phyloP scores from a whole-genome alignment of 2,797 vertebrate genomes.

The Gadopsis marmoratus region DNA sequence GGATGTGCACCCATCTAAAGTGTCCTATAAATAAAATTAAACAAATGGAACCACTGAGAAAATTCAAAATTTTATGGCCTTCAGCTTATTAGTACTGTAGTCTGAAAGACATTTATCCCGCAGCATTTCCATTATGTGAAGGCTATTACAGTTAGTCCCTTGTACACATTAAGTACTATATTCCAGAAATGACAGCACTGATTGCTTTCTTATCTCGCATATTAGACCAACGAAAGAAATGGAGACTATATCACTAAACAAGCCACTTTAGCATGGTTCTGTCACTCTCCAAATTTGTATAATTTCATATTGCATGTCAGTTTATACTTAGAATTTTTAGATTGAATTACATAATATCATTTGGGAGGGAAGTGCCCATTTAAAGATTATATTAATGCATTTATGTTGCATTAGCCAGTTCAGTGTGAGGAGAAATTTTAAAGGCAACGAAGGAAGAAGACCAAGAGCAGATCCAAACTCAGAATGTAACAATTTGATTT shows the following conservation, averaged over 20 bases:
- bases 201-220: slow-evolving; percentile 51
- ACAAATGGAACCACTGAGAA: slow-evolving; percentile 22
- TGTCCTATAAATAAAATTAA: slow-evolving; percentile 36
- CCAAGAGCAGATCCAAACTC: slow-evolving; percentile 1
- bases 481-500: not conserved
- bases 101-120: slow-evolving; percentile 45
- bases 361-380: slow-evolving; percentile 5
- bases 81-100: slow-evolving; percentile 38
- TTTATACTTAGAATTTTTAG: slow-evolving; percentile 13
- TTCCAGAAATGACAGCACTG: slow-evolving; percentile 32
- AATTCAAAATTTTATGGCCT: slow-evolving; percentile 27
- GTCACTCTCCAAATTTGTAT: slow-evolving; percentile 4
- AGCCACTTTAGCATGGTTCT: slow-evolving; percentile 11
- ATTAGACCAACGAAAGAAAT: slow-evolving; percentile 33
- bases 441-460: not conserved
- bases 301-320: slow-evolving; percentile 40
- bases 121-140: slow-evolving; percentile 44
- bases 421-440: not conserved
- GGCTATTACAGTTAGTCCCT: slow-evolving; percentile 35
- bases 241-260: slow-evolving; percentile 24
- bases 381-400: slow-evolving; percentile 27
- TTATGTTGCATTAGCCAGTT: slow-evolving; percentile 14
- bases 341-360: slow-evolving; percentile 50
- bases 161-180: slow-evolving; percentile 32
- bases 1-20: slow-evolving; percentile 23